Evolutionary conservation across 2,113 vertebrate species (phyloP).

Genomic region (Xiphorhynchus elegans): DNA sequence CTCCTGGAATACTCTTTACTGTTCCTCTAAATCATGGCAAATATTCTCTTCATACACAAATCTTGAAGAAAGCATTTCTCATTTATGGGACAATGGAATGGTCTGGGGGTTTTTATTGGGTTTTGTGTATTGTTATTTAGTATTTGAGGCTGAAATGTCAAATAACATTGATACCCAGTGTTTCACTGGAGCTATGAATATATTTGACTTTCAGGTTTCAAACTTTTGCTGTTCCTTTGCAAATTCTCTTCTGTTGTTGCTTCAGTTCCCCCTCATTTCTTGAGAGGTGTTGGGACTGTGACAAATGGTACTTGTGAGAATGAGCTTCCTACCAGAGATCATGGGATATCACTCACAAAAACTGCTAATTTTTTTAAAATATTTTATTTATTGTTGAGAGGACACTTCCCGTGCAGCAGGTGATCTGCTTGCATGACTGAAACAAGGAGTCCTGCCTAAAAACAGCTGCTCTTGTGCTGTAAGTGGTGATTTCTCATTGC

Average conservation of each 20-base stretch:
- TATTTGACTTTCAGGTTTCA: neutral
- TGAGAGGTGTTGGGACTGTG: neutral
- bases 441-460: neutral
- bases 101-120: neutral
- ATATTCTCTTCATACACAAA: neutral
- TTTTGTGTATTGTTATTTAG: neutral
- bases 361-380: neutral
- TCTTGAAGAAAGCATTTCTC: neutral
- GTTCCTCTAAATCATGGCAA: neutral
- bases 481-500: neutral
- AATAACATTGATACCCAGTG: neutral
- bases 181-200: neutral
- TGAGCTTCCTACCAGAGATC: neutral
- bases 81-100: neutral
- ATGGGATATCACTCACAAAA: neutral
- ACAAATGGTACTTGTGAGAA: neutral
- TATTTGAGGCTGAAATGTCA: neutral
- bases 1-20: no score
- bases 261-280: neutral
- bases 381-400: neutral
- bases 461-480: neutral
- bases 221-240: neutral
- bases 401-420: neutral
- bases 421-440: neutral
- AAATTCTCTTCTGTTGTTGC: neutral